Evolutionary conservation across 2,113 vertebrate genomes (phyloP).

Genomic region (Gallinago paraguaiae): DNA sequence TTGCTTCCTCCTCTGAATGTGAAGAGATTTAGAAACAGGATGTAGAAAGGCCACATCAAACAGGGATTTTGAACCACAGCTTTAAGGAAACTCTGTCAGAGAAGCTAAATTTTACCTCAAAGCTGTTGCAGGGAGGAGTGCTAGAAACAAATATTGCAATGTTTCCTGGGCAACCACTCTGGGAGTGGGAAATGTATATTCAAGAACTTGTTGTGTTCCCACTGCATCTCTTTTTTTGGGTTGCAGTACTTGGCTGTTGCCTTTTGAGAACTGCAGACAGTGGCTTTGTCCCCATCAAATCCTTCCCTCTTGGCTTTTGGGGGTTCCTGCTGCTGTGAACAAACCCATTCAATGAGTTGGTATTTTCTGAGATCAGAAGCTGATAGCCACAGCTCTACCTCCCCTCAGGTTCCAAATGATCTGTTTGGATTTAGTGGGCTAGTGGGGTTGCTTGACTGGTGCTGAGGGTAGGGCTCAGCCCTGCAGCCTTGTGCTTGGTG

Average conservation of each 20-base stretch:
- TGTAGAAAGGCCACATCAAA: not conserved
- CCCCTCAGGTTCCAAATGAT: not conserved
- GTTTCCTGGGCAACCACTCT: slow-evolving; percentile 48
- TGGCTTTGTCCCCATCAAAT: not conserved
- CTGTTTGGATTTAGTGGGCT: not conserved
- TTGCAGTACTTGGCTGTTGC: not conserved
- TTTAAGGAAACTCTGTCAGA: not conserved
- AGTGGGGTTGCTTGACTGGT: not conserved
- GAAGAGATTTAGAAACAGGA: not conserved
- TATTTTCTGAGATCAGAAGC: not conserved
- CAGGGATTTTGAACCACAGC: not conserved
- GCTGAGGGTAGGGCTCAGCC: not conserved
- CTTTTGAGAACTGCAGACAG: not conserved
- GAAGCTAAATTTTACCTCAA: slow-evolving; percentile 38
- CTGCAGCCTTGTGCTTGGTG: not conserved
- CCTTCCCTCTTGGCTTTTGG: not conserved
- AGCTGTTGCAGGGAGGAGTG: slow-evolving; percentile 5
- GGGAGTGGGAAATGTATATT: not conserved
- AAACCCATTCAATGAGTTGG: not conserved
- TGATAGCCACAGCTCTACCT: not conserved
- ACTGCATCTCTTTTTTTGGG: slow-evolving; percentile 4
- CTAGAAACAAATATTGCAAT: slow-evolving; percentile 37
- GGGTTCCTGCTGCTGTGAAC: not conserved
- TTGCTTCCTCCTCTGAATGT: not conserved
- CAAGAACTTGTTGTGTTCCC: not conserved